Conservation (phyloP, 2,797 vertebrate species). For the Carduelis carduelis region DNA sequence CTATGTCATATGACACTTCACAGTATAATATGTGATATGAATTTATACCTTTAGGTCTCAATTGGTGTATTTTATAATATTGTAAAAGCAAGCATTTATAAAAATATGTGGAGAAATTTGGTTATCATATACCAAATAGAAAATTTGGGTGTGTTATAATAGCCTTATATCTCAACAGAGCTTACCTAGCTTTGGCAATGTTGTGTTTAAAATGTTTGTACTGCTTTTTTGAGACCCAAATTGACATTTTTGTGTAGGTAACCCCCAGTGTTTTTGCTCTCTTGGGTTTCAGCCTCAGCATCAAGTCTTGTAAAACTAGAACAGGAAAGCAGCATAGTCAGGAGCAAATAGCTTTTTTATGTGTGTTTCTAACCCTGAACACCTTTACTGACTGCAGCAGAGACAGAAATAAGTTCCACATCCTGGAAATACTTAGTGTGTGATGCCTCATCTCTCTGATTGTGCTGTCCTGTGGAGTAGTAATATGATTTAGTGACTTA, state of each 20-base stretch:
- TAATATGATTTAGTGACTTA: not conserved
- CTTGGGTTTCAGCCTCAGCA: not conserved
- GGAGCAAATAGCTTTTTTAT: not conserved
- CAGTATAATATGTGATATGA: not conserved
- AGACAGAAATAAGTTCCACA: not conserved
- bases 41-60: not conserved
- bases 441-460: not conserved
- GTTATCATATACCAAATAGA: not conserved
- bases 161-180: not conserved
- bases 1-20: not conserved
- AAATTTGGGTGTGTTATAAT: not conserved
- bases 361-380: not conserved
- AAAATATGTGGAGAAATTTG: not conserved
- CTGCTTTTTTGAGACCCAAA: not conserved
- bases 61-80: not conserved
- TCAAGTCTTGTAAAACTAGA: not conserved
- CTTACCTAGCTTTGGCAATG: not conserved
- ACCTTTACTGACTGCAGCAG: not conserved
- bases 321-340: not conserved
- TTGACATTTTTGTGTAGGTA: not conserved
- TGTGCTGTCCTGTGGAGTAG: not conserved
- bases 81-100: not conserved
- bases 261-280: not conserved
- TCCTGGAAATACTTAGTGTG: not conserved
- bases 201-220: not conserved